Evolutionary conservation across 1,140 invertebrate genomes (phyloP).

Genomic region (Bombyx mori): ASM3026992v2 NC_085131.1:7566501-7567000

Average conservation of each 20-base stretch:
- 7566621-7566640: neutral
- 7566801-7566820: conserved; percentile 32
- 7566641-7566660: conserved; percentile 10
- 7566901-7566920: conserved; percentile 3
- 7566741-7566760: conserved; percentile 67
- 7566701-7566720: conserved; percentile 57
- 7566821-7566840: conserved; percentile 16
- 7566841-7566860: conserved; percentile 11
- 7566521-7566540: no score
- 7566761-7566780: conserved; percentile 59
- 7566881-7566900: conserved; percentile 3
- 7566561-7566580: no score
- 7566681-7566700: conserved; percentile 40
- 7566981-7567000: conserved; percentile 47
- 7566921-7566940: conserved; percentile 29
- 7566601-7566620: no score
- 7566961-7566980: conserved; percentile 46
- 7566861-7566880: conserved; percentile 8
- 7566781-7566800: conserved; percentile 54
- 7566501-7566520: no score
- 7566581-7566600: no score
- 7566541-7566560: no score
- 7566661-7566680: conserved; percentile 27
- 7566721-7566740: conserved; percentile 54
- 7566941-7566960: conserved; percentile 50